These are phyloP conservation scores for Characodon lateralis DNA, from an alignment of 2,797 vertebrate genomes.

Conservation along the genomic window DNA sequence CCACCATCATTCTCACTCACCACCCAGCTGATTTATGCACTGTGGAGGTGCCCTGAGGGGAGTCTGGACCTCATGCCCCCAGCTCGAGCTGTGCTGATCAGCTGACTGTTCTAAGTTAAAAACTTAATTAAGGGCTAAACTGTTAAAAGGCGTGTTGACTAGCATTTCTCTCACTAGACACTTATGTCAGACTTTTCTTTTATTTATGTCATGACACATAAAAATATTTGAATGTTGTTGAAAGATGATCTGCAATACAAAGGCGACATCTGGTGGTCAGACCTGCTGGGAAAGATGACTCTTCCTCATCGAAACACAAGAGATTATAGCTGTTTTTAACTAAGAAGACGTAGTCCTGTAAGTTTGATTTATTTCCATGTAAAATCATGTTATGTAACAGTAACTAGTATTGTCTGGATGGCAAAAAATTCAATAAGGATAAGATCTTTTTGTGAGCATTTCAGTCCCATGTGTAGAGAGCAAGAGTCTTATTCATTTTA, in stretches of 20 bases:
- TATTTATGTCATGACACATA: neutral
- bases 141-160: neutral
- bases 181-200: neutral
- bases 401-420: neutral
- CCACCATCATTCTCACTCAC: constrained; percentile 1
- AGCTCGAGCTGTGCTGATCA: neutral
- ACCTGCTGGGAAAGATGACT: neutral
- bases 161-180: neutral
- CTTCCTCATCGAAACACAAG: neutral
- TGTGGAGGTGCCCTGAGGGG: neutral
- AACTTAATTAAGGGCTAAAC: neutral
- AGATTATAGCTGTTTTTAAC: neutral
- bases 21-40: neutral
- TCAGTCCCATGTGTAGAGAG: neutral
- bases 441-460: neutral
- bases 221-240: neutral
- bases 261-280: constrained; percentile 1
- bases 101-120: neutral
- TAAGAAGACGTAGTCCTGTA: neutral
- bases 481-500: too few species aligned
- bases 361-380: neutral
- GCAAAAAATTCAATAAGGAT: neutral
- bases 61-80: neutral
- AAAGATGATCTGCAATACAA: neutral
- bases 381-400: neutral